Evolutionary conservation across 2,113 vertebrate species (phyloP), one percentile per base, ranked within the genome.

Genomic region (Coptodon rendalli): DNA sequence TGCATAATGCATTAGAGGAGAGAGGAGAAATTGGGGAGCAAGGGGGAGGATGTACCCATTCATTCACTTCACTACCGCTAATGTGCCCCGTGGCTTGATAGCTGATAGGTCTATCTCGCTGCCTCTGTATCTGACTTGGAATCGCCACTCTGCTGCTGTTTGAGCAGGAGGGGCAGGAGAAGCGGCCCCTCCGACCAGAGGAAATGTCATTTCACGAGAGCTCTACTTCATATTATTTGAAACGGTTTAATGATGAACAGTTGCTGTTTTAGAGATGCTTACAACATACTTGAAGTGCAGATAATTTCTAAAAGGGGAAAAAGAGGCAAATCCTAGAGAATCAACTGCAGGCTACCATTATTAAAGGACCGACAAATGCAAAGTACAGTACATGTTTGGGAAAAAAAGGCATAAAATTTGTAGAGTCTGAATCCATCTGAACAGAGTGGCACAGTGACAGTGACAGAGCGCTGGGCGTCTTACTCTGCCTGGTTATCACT

Each of bases 401-500:
- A 13, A 3, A 54, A 87, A 86, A 68, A 82, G 29, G 80, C 82
- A 86, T 85, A 82, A 88, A 93, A 91, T 87, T 92, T 92, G 87
- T 86, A 87, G 86, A 10, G 31, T 85, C 87, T 86, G 88, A 91
- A 94, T 94, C 89, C 91, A 91, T 93, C 91, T 48, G 86, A 92
- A 83, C 73, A 92, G 92, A 93, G 91, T 81, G 5, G 86, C 76
- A 38, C 83, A 87, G 86, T 97, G 96, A 97, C 96, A 97, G 90
- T 96, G 96, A 97, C 94, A 94, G 94, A 97, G 96, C 89, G 88
- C 93, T 48, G 27, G 90, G 92, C 92, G 85, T 90, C 93, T 93
- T 80, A 84, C 94, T 95, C 87, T 93, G 95, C 90, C 90, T 93
- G 91, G 95, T 96, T 96, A 96, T 97, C 96, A 96, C 95, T 96